Evolutionary conservation across 2,113 vertebrate genomes (phyloP).

Genomic region (Campylomormyrus tamandua): DNA sequence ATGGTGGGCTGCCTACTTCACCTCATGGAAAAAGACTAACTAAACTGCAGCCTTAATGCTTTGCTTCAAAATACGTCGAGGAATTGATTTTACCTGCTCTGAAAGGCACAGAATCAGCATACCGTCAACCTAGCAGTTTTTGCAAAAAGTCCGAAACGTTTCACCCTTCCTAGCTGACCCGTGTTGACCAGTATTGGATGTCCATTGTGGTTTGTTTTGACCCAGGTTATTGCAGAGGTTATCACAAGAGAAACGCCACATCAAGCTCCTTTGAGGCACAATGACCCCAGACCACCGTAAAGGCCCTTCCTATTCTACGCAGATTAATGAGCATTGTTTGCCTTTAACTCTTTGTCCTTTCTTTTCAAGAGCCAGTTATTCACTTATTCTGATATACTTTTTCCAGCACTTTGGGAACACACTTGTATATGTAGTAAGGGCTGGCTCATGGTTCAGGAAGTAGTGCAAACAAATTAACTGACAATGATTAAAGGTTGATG

Average conservation of each 20-base stretch:
- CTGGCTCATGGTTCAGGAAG: background rate
- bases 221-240: background rate
- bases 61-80: background rate
- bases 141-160: background rate
- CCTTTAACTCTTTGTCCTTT: background rate
- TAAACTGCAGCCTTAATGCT: background rate
- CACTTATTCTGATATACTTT: conserved; percentile 18
- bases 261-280: background rate
- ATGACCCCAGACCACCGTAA: background rate
- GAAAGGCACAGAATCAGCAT: background rate
- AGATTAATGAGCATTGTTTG: background rate
- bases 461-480: background rate
- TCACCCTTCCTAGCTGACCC: background rate
- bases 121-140: background rate
- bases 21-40: background rate
- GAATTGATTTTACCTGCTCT: background rate
- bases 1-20: background rate
- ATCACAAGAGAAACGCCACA: background rate
- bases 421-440: background rate
- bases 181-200: background rate
- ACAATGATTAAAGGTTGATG: background rate
- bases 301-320: background rate
- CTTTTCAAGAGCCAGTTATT: background rate
- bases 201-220: background rate
- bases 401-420: background rate